Percentiles rank a stretch among this genome's conserved stretches.
Conservation (phyloP, 1,140 invertebrate genomes). For the Subanguina moxae region DNA sequence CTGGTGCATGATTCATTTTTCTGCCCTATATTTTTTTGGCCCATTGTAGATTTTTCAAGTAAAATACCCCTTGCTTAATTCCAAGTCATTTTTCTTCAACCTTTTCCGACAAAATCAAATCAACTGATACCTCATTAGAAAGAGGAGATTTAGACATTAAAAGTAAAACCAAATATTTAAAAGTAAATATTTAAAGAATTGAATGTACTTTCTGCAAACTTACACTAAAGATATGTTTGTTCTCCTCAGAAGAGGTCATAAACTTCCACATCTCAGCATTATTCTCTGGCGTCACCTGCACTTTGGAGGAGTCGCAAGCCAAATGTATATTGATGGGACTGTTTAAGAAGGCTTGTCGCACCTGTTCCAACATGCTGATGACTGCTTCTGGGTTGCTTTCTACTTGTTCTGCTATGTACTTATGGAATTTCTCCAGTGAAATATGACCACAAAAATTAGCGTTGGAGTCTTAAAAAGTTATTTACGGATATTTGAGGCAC, state of each 20-base stretch:
- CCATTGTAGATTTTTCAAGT: too few species aligned
- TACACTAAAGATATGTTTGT: too few species aligned
- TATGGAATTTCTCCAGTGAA: constrained; percentile 37
- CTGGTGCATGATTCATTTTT: too few species aligned
- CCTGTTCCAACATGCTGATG: constrained; percentile 9
- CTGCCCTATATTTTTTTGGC: too few species aligned
- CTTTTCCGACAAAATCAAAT: too few species aligned
- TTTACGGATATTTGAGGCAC: not conserved
- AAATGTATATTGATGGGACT: constrained; percentile 31
- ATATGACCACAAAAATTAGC: constrained; percentile 25
- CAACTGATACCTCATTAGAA: too few species aligned
- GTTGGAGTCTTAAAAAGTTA: constrained; percentile 23
- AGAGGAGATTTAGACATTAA: too few species aligned
- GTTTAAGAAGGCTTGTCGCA: constrained; percentile 11
- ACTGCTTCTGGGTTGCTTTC: constrained; percentile 17
- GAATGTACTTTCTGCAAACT: too few species aligned
- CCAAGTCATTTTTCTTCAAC: too few species aligned
- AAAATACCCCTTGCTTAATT: too few species aligned
- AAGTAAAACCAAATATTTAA: too few species aligned
- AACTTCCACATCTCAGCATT: constrained; percentile 11
- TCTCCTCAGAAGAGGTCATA: not conserved
- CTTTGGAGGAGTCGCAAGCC: constrained; percentile 21
- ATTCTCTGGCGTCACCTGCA: not conserved
- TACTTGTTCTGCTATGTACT: constrained; percentile 16
- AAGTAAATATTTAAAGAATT: too few species aligned